These are phyloP conservation scores for Pollicipes pollicipes DNA, from an alignment of 1,140 invertebrate genomes.

Conservation along the genomic window DNA sequence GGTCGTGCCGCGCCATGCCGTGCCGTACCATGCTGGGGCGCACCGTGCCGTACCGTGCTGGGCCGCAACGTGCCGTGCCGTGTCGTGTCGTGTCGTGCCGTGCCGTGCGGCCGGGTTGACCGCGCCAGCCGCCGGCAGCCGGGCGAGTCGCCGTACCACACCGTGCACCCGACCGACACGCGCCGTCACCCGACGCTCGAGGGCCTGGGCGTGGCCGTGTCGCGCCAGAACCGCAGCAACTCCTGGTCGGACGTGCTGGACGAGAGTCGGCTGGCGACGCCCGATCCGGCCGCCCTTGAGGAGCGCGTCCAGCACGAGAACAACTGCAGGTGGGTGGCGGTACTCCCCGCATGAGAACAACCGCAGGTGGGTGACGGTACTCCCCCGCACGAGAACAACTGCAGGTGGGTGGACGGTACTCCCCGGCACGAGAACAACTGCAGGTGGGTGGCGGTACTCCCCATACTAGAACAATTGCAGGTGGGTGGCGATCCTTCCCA, in stretches of 20 bases:
- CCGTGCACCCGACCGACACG: neutral
- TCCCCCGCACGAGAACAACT: no score
- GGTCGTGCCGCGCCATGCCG: no score
- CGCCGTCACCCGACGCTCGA: neutral
- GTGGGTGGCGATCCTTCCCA: no score
- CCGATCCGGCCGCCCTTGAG: neutral
- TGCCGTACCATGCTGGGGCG: no score
- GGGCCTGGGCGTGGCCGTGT: neutral
- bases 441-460: no score
- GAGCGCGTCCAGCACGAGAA: neutral
- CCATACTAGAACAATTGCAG: no score
- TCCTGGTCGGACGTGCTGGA: conserved; percentile 1
- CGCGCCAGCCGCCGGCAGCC: neutral
- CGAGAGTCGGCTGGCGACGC: neutral
- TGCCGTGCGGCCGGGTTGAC: no score
- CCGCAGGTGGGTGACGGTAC: neutral
- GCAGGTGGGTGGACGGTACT: no score
- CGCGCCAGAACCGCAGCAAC: conserved; percentile 3
- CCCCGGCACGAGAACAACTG: no score
- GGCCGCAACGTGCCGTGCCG: no score
- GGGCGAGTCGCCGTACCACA: conserved; percentile 1
- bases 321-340: neutral
- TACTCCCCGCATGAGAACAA: neutral
- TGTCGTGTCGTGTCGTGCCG: no score
- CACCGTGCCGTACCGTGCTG: no score